Evolutionary conservation across 2,113 vertebrate genomes (phyloP).

Genomic region (Ariopsis seemanni): DNA sequence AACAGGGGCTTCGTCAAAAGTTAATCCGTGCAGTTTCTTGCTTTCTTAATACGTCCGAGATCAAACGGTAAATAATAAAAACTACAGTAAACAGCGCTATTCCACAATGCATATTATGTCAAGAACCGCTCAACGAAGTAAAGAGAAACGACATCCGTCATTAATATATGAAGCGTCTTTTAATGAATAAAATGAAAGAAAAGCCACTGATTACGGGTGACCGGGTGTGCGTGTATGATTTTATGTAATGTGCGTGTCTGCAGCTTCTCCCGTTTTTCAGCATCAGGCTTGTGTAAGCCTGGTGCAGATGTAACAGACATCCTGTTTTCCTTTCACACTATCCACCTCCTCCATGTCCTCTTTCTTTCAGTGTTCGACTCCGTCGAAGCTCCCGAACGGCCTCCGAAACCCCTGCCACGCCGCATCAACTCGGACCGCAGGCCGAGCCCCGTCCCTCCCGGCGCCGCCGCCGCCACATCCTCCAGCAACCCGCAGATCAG

Average conservation of each 20-base stretch:
- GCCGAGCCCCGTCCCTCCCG: constrained; percentile 75
- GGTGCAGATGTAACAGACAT: background rate
- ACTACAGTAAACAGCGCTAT: no score
- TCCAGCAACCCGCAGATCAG: constrained; percentile 79
- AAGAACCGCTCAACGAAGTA: no score
- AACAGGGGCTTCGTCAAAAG: no score
- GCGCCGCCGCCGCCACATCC: background rate
- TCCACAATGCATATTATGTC: no score
- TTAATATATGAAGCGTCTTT: no score
- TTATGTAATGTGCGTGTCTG: background rate
- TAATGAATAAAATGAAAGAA: no score
- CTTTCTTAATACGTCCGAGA: no score
- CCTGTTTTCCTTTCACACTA: background rate
- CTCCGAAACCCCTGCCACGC: constrained; percentile 90
- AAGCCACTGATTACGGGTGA: no score
- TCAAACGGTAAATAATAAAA: no score
- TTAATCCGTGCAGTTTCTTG: no score
- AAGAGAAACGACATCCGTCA: no score
- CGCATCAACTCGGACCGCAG: constrained; percentile 90
- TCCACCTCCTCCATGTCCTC: background rate
- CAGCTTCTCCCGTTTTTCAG: background rate
- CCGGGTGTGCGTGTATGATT: no score
- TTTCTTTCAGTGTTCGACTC: constrained; percentile 75
- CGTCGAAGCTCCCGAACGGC: constrained; percentile 87
- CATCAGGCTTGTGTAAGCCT: background rate